Percentiles rank a stretch among this genome's conserved stretches.
phyloP scores from a whole-genome alignment of 2,113 vertebrate genomes.

The Brevimyrus niger region DNA sequence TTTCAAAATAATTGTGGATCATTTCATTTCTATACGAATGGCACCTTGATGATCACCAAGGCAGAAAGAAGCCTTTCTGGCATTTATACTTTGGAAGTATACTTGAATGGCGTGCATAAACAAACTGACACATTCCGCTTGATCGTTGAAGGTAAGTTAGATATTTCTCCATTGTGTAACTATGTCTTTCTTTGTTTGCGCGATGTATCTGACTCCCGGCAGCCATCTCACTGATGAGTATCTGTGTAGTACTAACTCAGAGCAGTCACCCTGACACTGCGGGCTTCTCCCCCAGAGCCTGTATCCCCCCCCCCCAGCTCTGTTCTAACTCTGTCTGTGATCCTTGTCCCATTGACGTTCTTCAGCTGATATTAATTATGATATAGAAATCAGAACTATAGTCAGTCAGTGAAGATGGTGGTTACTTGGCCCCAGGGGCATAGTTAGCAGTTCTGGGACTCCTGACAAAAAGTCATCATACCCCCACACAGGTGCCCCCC shows the following conservation, averaged over 20 bases:
- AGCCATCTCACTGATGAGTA: background rate
- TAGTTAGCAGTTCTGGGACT: background rate
- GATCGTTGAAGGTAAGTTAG: background rate
- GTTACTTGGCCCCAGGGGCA: background rate
- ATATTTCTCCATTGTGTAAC: background rate
- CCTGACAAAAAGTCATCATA: background rate
- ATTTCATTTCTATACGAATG: background rate
- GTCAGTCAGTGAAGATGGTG: background rate
- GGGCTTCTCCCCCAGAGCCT: background rate
- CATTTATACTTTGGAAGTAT: background rate
- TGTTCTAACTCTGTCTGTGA: background rate
- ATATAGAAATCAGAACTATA: background rate
- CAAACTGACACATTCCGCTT: background rate
- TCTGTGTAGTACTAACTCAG: background rate
- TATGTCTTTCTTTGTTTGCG: background rate
- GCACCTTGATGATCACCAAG: background rate
- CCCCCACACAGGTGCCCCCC: background rate
- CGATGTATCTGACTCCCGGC: background rate
- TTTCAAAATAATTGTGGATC: accelerated
- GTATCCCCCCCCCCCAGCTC: background rate
- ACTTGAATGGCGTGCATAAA: too few relatives aligned
- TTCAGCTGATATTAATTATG: background rate
- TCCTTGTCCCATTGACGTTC: background rate
- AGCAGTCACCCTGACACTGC: background rate
- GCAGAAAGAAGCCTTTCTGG: background rate